Conservation (phyloP, 64 coral and sea anemone genomes). For the Catalaphyllia jardinei region DNA sequence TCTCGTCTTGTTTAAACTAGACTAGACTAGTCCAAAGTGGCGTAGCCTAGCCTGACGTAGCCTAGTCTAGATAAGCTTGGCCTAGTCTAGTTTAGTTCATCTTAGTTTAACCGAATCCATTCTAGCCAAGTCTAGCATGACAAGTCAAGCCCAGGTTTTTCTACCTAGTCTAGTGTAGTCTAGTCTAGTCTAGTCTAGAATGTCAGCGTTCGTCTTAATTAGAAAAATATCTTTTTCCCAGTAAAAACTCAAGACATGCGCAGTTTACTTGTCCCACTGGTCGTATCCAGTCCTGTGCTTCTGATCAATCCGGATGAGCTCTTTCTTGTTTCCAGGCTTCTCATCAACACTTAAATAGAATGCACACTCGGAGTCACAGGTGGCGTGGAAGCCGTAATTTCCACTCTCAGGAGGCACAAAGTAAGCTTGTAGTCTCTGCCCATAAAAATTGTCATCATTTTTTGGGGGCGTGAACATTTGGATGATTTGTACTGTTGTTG, state of each 20-base stretch:
- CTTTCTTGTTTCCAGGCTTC: slow-evolving; percentile 49
- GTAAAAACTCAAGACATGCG: not conserved
- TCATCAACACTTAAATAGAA: slow-evolving; percentile 69
- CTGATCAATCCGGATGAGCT: slow-evolving; percentile 69
- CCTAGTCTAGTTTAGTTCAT: too few relatives aligned
- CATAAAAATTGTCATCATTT: slow-evolving; percentile 51
- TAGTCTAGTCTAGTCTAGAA: too few relatives aligned
- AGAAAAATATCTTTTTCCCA: too few relatives aligned
- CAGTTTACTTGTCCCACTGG: slow-evolving; percentile 71
- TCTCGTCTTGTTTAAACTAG: too few relatives aligned
- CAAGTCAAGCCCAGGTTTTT: too few relatives aligned
- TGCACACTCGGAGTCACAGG: slow-evolving; percentile 83
- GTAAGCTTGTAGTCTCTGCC: slow-evolving; percentile 65
- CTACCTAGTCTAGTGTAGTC: too few relatives aligned
- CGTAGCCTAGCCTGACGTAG: too few relatives aligned
- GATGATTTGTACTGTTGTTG: slow-evolving; percentile 13
- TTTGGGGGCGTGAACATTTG: slow-evolving; percentile 27
- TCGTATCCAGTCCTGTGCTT: slow-evolving; percentile 50
- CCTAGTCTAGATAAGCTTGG: too few relatives aligned
- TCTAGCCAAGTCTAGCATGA: too few relatives aligned
- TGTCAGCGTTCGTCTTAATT: too few relatives aligned
- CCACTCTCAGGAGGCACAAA: slow-evolving; percentile 56
- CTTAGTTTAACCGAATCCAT: too few relatives aligned
- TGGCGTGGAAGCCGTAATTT: slow-evolving; percentile 52
- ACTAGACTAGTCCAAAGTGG: too few relatives aligned